Evolutionary conservation across 2,113 vertebrate species (phyloP).

Genomic region (Fulmarus glacialis): DNA sequence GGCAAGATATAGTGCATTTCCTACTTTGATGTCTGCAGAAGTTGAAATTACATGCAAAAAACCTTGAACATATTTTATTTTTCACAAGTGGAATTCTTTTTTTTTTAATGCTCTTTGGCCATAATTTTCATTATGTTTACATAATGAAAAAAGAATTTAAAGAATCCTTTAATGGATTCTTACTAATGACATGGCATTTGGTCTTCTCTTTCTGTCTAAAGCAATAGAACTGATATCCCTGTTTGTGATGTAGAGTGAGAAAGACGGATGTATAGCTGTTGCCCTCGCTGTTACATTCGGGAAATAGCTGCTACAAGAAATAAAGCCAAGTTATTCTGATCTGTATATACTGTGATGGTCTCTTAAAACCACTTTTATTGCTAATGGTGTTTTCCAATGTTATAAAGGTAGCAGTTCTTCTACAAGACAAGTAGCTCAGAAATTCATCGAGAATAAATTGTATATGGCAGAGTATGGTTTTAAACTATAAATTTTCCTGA

Average conservation of each 20-base stretch:
- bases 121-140: slow-evolving; percentile 25
- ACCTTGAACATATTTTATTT: neutral
- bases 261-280: neutral
- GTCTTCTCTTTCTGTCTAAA: neutral
- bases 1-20: neutral
- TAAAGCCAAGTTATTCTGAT: neutral
- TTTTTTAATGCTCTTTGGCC: slow-evolving; percentile 10
- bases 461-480: neutral
- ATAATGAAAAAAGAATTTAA: no score
- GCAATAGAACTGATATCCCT: neutral
- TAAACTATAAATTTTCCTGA: neutral
- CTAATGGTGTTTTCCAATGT: neutral
- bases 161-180: no score
- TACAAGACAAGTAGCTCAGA: neutral
- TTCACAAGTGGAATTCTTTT: neutral
- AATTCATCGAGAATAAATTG: neutral
- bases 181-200: slow-evolving; percentile 17
- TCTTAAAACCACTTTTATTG: slow-evolving; percentile 37
- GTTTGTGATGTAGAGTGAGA: neutral
- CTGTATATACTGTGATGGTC: neutral
- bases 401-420: neutral
- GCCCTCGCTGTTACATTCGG: neutral
- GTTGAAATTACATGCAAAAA: neutral
- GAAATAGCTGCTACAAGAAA: slow-evolving; percentile 30
- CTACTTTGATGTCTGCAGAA: slow-evolving; percentile 12